Evolutionary conservation across 2,888 invertebrate genomes (phyloP).

Genomic region (Alcis repandata): DNA sequence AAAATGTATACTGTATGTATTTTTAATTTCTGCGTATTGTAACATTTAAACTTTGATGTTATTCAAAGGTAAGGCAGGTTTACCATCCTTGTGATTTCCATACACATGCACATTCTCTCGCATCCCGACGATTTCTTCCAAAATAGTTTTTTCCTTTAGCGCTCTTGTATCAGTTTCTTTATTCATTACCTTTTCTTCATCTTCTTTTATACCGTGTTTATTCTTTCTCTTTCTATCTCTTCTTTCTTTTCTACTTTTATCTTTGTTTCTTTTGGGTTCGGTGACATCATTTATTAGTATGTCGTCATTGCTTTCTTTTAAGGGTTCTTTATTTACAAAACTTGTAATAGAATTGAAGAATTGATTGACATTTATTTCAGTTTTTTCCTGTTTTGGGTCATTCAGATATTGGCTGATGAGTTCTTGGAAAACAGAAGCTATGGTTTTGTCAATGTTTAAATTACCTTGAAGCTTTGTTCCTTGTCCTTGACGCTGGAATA

Average conservation of each 20-base stretch:
- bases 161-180: background rate
- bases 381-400: background rate
- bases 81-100: constrained; percentile 40
- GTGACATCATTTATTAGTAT: background rate
- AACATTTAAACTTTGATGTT: constrained; percentile 15
- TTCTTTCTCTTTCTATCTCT: background rate
- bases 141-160: constrained; percentile 27
- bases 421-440: constrained; percentile 35
- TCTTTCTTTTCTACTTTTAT: background rate
- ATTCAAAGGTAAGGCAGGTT: constrained; percentile 9
- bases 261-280: background rate
- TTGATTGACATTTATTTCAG: constrained; percentile 10
- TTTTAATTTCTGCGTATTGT: background rate
- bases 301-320: background rate
- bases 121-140: constrained; percentile 42
- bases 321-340: background rate
- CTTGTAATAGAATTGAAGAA: constrained; percentile 1
- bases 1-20: too few relatives aligned
- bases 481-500: constrained; percentile 26
- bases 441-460: constrained; percentile 40
- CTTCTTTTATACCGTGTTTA: background rate
- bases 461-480: constrained; percentile 43
- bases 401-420: constrained; percentile 2
- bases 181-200: background rate
- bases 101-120: constrained; percentile 46